Base-by-base conservation (phyloP, 2,113 vertebrate species). In the Benitochromis conjunctus region DNA sequence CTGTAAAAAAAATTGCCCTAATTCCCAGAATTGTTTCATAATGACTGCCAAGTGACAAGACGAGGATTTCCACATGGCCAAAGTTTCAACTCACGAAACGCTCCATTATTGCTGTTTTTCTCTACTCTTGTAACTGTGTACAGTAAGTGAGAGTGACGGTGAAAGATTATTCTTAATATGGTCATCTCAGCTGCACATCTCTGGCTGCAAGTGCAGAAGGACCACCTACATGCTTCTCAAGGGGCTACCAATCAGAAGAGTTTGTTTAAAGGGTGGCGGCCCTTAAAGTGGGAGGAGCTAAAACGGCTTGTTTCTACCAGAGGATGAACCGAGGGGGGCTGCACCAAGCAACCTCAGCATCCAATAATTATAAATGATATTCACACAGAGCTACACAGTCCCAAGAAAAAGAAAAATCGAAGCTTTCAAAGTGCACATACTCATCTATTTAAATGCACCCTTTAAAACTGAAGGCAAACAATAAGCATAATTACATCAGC, bases 41-140 rank as follows among this genome's bases (percentile, higher is more conserved):
- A 10, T 46, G 43, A 43, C 64, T 46, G 24, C 8, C 12, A 16
- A 0, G 38, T 26, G 38, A 41, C 21, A 43, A 71, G 41, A 0
- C 3, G 0, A 10, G 66, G 8, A 71, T 16, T 24, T 71, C 0
- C 46, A 26, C 21, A 46, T 3, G 26, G 41, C 66, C 14, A 46
- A 46, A 71, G 56, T 26, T 46, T 46, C 0, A 46, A 26, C 0
- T 46, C 13, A 46, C 2, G 0, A 71, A 71, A 41, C 1, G 46
- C 9, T 71, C 41, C 13, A 6, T 71, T 71, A 71, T 13, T 48
- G 38, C 18, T 10, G 9, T 71, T 13, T 29, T 74, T 74, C 19
- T 74, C 16, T 31, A 29, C 0, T 29, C 14, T 48, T 18, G 5
- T 6, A 46, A 5, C 12, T 71, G 5, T 46, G 34, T 41, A 66